Evolutionary conservation across 2,113 vertebrate genomes (phyloP).

Genomic region (Anhinga anhinga): DNA sequence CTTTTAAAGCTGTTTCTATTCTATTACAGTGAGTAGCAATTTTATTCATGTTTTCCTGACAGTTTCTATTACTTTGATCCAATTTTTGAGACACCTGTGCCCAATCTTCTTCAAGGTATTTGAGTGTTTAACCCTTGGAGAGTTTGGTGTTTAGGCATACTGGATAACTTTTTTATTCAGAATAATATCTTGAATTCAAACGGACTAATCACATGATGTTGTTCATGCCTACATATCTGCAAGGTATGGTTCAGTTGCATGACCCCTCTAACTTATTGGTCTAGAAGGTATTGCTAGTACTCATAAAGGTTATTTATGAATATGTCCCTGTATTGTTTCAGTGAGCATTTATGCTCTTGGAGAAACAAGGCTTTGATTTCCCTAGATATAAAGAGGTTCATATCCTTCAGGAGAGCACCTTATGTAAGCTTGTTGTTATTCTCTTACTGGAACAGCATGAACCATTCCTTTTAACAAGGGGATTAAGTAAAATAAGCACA

Average conservation of each 20-base stretch:
- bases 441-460: background rate
- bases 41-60: background rate
- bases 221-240: background rate
- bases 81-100: background rate
- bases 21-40: background rate
- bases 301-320: background rate
- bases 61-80: background rate
- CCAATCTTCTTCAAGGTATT: background rate
- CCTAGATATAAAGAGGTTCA: background rate
- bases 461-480: background rate
- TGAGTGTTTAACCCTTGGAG: background rate
- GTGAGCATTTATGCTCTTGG: background rate
- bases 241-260: background rate
- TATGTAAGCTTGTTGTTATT: background rate
- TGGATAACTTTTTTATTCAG: background rate
- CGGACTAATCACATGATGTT: background rate
- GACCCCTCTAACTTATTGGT: background rate
- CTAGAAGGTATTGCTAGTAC: background rate
- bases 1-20: background rate
- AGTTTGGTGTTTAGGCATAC: background rate
- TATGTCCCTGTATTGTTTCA: background rate
- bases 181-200: background rate
- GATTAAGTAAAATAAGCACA: background rate
- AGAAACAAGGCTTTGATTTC: background rate
- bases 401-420: background rate